These are phyloP conservation scores for Chloropsis hardwickii DNA, from an alignment of 2,113 vertebrate species.

Conservation along the genomic window DNA sequence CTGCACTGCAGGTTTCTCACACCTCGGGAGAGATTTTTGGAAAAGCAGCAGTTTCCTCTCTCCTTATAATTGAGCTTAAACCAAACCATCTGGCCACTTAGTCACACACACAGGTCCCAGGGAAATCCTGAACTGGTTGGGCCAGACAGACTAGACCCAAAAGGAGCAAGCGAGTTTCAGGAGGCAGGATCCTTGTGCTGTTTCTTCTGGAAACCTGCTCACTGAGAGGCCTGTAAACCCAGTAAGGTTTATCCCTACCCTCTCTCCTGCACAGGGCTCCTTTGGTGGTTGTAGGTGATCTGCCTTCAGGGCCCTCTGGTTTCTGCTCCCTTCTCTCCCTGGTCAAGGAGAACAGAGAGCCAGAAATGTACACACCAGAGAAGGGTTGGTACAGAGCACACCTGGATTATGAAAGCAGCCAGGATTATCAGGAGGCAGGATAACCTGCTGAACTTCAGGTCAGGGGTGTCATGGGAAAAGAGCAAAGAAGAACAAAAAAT, in stretches of 20 bases:
- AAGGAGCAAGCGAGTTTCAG: neutral
- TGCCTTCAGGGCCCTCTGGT: neutral
- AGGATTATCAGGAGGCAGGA: neutral
- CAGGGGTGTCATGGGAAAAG: neutral
- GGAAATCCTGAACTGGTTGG: neutral
- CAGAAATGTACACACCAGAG: neutral
- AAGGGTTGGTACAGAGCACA: neutral
- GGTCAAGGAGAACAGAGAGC: neutral
- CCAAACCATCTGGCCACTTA: neutral
- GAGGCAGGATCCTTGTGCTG: neutral
- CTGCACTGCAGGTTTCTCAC: neutral
- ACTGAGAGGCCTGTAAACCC: neutral
- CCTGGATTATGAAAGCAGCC: neutral
- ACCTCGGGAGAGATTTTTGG: neutral
- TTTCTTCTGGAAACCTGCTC: neutral
- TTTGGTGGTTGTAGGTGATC: neutral
- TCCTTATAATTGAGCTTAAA: neutral
- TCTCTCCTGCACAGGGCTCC: neutral
- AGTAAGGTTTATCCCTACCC: neutral
- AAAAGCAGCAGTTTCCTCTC: neutral
- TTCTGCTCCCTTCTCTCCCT: neutral
- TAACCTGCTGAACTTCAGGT: neutral
- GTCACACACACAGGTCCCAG: neutral
- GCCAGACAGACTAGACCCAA: neutral
- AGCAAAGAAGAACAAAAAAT: neutral